Conservation (phyloP, 2,888 invertebrate species). For the Tridacna gigas region DNA sequence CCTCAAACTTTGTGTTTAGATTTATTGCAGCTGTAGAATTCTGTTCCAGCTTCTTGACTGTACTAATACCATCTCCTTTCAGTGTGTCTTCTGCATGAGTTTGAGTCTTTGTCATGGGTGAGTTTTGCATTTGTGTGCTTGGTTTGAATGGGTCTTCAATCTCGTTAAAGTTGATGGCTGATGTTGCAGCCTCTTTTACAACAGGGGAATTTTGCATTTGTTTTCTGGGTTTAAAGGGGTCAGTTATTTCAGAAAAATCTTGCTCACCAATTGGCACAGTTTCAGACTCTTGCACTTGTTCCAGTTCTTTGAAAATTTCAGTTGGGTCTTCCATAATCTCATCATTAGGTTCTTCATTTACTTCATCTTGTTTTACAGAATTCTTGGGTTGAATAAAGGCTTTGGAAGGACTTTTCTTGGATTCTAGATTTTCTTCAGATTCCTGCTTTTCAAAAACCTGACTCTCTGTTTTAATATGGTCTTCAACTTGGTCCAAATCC, state of each 20-base stretch:
- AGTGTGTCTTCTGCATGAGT: background rate
- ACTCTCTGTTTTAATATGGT: no score
- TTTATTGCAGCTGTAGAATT: slow-evolving; percentile 29
- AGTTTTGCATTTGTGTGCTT: slow-evolving; percentile 47
- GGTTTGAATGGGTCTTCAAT: slow-evolving; percentile 55
- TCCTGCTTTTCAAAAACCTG: no score
- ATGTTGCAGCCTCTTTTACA: background rate
- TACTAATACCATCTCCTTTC: slow-evolving; percentile 1
- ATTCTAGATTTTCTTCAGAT: no score
- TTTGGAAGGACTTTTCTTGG: no score
- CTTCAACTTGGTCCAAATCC: no score
- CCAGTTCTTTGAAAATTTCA: slow-evolving; percentile 51
- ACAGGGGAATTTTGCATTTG: slow-evolving; percentile 57
- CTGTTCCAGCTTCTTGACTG: slow-evolving; percentile 17
- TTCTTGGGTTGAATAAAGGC: no score
- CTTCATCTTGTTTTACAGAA: background rate
- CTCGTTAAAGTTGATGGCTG: slow-evolving; percentile 47
- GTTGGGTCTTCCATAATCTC: slow-evolving; percentile 54
- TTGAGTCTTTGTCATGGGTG: slow-evolving; percentile 34
- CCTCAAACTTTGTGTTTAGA: background rate
- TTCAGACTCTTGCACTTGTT: no score
- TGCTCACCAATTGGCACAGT: slow-evolving; percentile 25
- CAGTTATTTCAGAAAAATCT: slow-evolving; percentile 26
- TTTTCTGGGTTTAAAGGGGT: slow-evolving; percentile 51
- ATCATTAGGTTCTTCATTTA: background rate